Evolutionary conservation across 1,140 invertebrate genomes (phyloP).

Genomic region (Pseudoatta argentina): DNA sequence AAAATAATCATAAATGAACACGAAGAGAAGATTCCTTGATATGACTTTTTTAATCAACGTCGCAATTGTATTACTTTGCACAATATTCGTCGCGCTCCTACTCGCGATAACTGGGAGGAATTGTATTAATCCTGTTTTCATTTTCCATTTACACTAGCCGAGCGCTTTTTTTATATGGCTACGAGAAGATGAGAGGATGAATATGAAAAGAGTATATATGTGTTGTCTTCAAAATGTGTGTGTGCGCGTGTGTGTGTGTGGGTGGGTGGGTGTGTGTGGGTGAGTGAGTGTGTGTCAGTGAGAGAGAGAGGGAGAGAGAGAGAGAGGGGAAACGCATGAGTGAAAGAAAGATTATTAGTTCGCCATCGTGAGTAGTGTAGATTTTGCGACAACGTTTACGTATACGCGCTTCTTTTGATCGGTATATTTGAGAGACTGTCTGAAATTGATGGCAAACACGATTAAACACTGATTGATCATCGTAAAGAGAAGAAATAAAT

Average conservation of each 20-base stretch:
- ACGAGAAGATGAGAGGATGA: constrained; percentile 61
- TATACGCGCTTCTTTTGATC: constrained; percentile 43
- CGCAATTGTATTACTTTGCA: constrained; percentile 67
- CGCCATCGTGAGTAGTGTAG: constrained; percentile 28
- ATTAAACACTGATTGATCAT: constrained; percentile 53
- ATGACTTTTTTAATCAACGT: constrained; percentile 13
- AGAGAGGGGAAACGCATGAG: neutral
- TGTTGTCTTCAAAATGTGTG: neutral
- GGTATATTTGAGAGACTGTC: constrained; percentile 72
- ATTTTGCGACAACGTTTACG: constrained; percentile 23
- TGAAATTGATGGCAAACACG: constrained; percentile 49
- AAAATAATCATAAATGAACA: neutral
- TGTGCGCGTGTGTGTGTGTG: no score
- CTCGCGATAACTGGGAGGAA: constrained; percentile 51
- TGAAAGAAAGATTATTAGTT: constrained; percentile 26
- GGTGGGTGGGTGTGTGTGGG: no score
- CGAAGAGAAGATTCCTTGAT: neutral
- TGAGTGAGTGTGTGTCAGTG: no score
- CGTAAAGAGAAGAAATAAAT: constrained; percentile 31
- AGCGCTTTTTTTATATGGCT: constrained; percentile 67
- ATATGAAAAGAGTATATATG: constrained; percentile 7
- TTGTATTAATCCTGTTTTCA: constrained; percentile 66
- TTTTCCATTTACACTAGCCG: constrained; percentile 62
- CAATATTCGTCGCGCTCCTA: constrained; percentile 63
- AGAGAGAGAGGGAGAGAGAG: neutral